Evolutionary conservation across 2,113 vertebrate species (phyloP), one percentile per base, ranked within the genome.

Genomic region (Argyrosomus japonicus): DNA sequence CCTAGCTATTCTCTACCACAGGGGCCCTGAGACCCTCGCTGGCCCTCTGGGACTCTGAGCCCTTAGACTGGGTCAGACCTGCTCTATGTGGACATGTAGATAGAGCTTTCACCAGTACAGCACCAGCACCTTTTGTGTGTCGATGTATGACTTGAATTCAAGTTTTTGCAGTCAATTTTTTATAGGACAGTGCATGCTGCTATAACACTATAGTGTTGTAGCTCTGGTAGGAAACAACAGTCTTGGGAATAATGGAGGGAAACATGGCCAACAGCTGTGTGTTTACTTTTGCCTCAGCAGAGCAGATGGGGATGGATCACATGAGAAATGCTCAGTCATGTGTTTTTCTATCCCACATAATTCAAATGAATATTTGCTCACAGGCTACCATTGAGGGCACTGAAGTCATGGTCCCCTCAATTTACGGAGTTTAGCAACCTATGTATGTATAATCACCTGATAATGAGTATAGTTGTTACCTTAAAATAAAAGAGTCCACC

Each of bases 1-100:
- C 93, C 92, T 84, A 70, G 80, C 92, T 91, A 91, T 89, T 91
- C 90, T 88, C 86, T 82, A 87, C 87, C 74, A 82, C 78, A 18
- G 82, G 88, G 90, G 86, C 87, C 86, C 83, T 58, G 79, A 91
- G 82, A 90, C 88, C 84, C 27, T 67, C 23, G 3, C 25, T 67
- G 68, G 83, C 84, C 90, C 91, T 89, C 72, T 62, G 91, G 93
- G 94, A 93, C 77, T 73, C 32, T 27, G 7, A 77, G 70, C 85
- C 83, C 89, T 86, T 64, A 86, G 68, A 84, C 70, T 78, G 77
- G 87, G 77, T 78, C 87, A 83, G 82, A 82, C 80, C 82, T 47
- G 70, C 84, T 90, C 76, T 43, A 32, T 81, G 76, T 87, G 87
- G 74, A 84, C 82, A 77, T 62, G 56, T n/a, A 86, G 75, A 90